These are phyloP conservation scores for Lepidocyrtinus sp. DNA, from an alignment of 2,888 invertebrate genomes.

Conservation along the genomic window DNA sequence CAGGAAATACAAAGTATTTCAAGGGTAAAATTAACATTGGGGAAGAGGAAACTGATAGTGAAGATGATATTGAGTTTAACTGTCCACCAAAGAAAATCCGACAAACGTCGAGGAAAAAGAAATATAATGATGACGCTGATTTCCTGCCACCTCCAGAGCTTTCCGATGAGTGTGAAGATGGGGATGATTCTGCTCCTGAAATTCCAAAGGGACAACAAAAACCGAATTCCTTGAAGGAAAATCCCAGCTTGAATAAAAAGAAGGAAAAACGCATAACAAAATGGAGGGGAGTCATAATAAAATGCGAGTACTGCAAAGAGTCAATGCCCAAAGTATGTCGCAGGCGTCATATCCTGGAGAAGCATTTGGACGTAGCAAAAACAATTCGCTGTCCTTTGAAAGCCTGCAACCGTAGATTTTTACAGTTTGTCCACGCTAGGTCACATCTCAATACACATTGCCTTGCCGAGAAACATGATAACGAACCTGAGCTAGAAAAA, in stretches of 20 bases:
- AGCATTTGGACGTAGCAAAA: not conserved
- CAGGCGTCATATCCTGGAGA: not conserved
- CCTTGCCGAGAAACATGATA: not conserved
- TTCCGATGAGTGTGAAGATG: no score
- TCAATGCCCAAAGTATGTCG: not conserved
- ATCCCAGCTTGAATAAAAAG: no score
- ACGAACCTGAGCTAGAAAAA: no score
- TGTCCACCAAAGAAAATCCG: not conserved
- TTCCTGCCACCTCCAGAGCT: not conserved
- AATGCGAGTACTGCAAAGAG: not conserved
- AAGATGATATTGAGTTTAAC: not conserved
- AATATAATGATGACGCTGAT: not conserved
- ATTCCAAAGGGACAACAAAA: no score
- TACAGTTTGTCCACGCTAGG: not conserved
- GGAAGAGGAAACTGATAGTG: not conserved
- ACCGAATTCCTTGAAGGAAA: no score
- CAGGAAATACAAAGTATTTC: no score
- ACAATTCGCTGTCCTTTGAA: not conserved
- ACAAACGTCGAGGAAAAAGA: not conserved
- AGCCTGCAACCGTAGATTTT: not conserved
- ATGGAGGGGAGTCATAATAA: not conserved
- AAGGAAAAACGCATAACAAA: no score
- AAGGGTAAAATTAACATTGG: no score
- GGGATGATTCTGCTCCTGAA: no score
- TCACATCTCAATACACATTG: not conserved